Conservation (phyloP, 1,140 invertebrate genomes). For the Pomacea maculata region DNA sequence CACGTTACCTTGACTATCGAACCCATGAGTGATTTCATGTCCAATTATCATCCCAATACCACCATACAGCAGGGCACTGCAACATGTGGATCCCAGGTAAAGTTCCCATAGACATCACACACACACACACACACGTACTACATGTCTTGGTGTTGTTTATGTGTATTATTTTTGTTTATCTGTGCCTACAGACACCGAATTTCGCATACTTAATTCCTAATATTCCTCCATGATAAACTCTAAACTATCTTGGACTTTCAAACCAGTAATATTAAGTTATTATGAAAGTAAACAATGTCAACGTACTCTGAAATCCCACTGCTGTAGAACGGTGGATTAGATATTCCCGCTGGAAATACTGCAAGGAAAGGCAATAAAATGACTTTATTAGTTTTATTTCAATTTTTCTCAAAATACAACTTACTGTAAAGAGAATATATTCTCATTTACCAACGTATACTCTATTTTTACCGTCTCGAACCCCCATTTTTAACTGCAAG, state of each 20-base stretch:
- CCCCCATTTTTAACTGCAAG: too few species aligned
- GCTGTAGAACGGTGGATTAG: constrained; percentile 72
- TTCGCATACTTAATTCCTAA: background rate
- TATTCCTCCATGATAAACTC: background rate
- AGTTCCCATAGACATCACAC: background rate
- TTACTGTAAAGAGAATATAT: too few species aligned
- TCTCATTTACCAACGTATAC: too few species aligned
- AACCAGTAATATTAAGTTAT: background rate
- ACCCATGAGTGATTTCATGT: constrained; percentile 73
- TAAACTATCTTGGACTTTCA: background rate
- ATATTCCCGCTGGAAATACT: constrained; percentile 72
- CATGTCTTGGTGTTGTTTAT: too few species aligned
- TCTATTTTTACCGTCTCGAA: too few species aligned
- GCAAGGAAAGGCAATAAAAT: constrained; percentile 7
- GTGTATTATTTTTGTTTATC: background rate
- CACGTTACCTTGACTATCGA: constrained; percentile 67
- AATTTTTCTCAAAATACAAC: too few species aligned
- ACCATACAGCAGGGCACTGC: constrained; percentile 70
- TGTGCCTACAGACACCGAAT: background rate
- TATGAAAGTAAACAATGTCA: background rate
- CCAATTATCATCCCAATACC: constrained; percentile 73
- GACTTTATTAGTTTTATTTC: too few species aligned
- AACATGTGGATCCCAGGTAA: background rate
- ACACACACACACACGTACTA: background rate
- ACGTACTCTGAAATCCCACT: constrained; percentile 66